Evolutionary conservation across 2,113 vertebrate species (phyloP).

Genomic region (Natator depressus): DNA sequence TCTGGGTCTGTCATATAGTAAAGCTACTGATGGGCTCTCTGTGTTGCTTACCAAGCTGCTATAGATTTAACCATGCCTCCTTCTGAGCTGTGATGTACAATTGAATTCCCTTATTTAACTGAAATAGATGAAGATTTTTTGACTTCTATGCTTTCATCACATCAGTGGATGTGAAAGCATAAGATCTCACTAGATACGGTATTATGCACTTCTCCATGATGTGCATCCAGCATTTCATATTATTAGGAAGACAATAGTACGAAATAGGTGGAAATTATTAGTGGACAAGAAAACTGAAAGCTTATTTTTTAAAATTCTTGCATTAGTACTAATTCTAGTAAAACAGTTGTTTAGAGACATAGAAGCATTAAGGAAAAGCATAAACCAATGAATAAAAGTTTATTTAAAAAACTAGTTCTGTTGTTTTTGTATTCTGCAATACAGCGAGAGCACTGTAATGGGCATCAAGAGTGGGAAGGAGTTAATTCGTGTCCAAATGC

Average conservation of each 20-base stretch:
- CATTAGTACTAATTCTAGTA: neutral
- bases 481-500: neutral
- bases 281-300: neutral
- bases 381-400: neutral
- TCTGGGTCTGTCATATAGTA: conserved; percentile 63
- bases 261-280: neutral
- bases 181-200: neutral
- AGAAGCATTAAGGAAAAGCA: neutral
- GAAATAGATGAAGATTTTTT: neutral
- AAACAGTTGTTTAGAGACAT: neutral
- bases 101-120: conserved; percentile 45
- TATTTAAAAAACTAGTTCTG: neutral
- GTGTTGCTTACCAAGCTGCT: conserved; percentile 41
- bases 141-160: neutral
- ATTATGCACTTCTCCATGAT: neutral
- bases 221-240: neutral
- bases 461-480: neutral
- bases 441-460: neutral
- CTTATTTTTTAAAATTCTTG: neutral
- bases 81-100: conserved; percentile 23
- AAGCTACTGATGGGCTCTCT: conserved; percentile 51
- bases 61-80: neutral
- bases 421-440: neutral
- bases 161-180: neutral
- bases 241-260: neutral